phyloP scores from a whole-genome alignment of 2,113 vertebrate genomes.

The Cynopterus brachyotis region DNA sequence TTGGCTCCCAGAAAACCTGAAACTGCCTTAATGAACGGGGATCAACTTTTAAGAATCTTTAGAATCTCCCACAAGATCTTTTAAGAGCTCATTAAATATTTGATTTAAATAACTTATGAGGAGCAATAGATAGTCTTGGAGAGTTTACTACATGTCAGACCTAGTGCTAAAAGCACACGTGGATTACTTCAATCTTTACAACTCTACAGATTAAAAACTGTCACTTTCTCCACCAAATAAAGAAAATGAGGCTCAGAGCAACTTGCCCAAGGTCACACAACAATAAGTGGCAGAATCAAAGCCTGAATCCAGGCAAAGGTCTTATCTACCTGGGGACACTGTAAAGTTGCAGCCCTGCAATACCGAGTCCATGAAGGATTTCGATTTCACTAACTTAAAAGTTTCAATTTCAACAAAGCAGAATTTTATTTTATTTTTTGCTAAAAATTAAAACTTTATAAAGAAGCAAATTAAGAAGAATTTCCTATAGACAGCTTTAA shows the following conservation, averaged over 20 bases:
- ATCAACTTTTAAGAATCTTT: conserved; percentile 27
- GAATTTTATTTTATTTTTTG: neutral
- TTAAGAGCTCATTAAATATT: neutral
- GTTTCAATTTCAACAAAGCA: conserved; percentile 2
- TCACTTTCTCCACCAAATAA: neutral
- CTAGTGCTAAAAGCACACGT: neutral
- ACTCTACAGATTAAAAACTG: neutral
- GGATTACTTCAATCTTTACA: neutral
- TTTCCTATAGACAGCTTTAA: neutral
- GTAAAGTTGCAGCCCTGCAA: neutral
- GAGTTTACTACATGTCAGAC: neutral
- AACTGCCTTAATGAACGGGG: neutral
- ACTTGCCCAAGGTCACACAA: conserved; percentile 46
- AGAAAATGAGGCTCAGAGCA: conserved; percentile 24
- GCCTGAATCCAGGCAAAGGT: conserved; percentile 10
- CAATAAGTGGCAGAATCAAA: neutral
- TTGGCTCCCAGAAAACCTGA: neutral
- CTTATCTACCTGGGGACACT: neutral
- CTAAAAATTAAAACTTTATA: neutral
- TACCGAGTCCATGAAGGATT: neutral
- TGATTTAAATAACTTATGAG: conserved; percentile 37
- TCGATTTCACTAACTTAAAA: neutral
- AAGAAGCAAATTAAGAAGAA: neutral
- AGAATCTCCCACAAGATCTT: neutral
- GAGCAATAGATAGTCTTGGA: neutral